phyloP scores from a whole-genome alignment of 2,888 invertebrate genomes.

The Asteroscopus sphinx region DNA sequence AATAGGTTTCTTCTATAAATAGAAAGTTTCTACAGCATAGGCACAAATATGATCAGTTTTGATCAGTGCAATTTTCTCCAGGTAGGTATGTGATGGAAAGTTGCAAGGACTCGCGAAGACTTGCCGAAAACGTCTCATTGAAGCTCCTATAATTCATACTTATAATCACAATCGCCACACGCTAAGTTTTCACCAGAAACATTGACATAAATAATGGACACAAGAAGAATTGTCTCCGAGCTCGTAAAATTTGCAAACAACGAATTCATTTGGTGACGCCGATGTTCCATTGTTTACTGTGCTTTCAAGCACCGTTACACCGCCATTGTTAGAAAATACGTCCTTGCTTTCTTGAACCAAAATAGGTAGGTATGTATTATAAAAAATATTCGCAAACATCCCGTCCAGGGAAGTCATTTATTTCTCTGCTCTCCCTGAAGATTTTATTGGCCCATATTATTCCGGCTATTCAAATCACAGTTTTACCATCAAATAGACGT shows the following conservation, averaged over 20 bases:
- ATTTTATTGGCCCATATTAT: slow-evolving; percentile 62
- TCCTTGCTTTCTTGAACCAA: slow-evolving; percentile 51
- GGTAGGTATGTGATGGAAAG: not conserved
- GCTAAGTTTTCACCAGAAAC: slow-evolving; percentile 21
- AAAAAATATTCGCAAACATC: slow-evolving; percentile 56
- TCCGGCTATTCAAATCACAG: slow-evolving; percentile 61
- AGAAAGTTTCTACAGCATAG: not conserved
- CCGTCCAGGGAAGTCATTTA: slow-evolving; percentile 39
- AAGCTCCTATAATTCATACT: not conserved
- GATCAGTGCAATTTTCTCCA: too few species aligned
- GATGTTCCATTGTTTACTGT: slow-evolving; percentile 59
- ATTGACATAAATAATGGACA: slow-evolving; percentile 30
- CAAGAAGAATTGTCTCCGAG: slow-evolving; percentile 39
- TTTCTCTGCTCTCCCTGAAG: slow-evolving; percentile 45
- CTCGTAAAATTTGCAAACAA: slow-evolving; percentile 58
- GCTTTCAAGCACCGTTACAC: slow-evolving; percentile 57
- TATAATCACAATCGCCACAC: slow-evolving; percentile 8
- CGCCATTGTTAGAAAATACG: slow-evolving; percentile 49
- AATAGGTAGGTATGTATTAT: too few species aligned
- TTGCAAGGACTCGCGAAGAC: not conserved
- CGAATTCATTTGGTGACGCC: slow-evolving; percentile 57
- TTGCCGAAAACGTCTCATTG: not conserved
- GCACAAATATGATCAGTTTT: not conserved
- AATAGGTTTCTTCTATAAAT: slow-evolving; percentile 1
- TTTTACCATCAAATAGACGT: too few species aligned